These are phyloP conservation scores for Cyclargus thomasi DNA, from an alignment of 1,140 invertebrate genomes.

Conservation along the genomic window DNA sequence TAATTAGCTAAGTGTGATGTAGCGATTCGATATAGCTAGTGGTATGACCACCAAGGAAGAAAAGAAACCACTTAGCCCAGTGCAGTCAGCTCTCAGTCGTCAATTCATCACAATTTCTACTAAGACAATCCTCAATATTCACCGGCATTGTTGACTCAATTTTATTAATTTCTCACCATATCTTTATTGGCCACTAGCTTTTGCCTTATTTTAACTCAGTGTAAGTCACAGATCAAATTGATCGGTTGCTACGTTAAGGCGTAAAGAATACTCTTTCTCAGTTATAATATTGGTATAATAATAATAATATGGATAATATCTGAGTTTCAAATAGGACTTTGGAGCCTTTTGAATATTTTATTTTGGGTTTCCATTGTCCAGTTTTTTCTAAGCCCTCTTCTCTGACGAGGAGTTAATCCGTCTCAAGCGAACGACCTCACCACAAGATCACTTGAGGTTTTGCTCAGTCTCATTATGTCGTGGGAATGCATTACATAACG, in stretches of 20 bases:
- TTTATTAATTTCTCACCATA: too few relatives aligned
- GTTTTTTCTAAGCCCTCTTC: background rate
- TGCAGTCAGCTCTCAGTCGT: background rate
- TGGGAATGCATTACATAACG: conserved; percentile 15
- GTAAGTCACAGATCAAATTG: too few relatives aligned
- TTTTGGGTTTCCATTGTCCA: background rate
- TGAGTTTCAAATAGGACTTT: too few relatives aligned
- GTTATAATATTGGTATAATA: too few relatives aligned
- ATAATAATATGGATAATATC: too few relatives aligned
- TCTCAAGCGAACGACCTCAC: conserved; percentile 5
- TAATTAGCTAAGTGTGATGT: background rate
- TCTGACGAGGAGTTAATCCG: background rate
- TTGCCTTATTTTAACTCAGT: too few relatives aligned
- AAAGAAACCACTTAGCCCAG: background rate
- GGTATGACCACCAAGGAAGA: background rate
- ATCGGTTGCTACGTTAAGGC: too few relatives aligned
- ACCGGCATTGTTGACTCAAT: too few relatives aligned
- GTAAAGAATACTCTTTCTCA: too few relatives aligned
- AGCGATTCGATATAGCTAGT: background rate
- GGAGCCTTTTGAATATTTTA: background rate
- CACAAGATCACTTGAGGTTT: conserved; percentile 8
- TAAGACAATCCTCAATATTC: too few relatives aligned
- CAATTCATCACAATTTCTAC: background rate
- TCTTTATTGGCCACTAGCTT: too few relatives aligned
- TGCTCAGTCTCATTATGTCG: conserved; percentile 6